These are phyloP conservation scores for Mungos mungo DNA, from an alignment of 2,113 vertebrate species.

Conservation along the genomic window DNA sequence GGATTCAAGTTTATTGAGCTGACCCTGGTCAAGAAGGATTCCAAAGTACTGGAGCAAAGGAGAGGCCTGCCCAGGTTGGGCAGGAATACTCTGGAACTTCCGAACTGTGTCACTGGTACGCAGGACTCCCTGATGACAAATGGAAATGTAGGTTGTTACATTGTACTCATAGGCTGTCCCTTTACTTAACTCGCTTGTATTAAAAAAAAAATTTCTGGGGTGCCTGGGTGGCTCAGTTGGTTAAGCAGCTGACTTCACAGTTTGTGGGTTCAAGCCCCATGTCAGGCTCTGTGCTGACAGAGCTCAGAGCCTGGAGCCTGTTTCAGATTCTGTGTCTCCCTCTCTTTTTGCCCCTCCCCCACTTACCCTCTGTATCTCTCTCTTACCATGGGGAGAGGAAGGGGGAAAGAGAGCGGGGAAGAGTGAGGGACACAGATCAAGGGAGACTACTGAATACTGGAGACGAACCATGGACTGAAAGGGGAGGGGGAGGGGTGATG, in stretches of 20 bases:
- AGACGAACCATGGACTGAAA: too few species aligned
- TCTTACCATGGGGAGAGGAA: too few species aligned
- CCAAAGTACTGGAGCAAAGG: slow-evolving; percentile 95
- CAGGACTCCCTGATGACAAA: slow-evolving; percentile 88
- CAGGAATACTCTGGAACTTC: slow-evolving; percentile 93
- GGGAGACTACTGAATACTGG: too few species aligned
- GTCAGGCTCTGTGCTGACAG: background rate
- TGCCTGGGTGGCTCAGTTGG: background rate
- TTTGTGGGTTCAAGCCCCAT: background rate
- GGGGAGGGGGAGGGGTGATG: too few species aligned
- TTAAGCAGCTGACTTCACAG: background rate
- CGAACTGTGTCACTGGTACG: slow-evolving; percentile 93
- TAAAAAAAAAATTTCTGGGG: background rate
- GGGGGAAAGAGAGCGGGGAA: too few species aligned
- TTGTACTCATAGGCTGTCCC: too few species aligned
- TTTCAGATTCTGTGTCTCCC: too few species aligned
- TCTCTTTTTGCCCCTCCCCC: too few species aligned
- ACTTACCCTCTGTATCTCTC: too few species aligned
- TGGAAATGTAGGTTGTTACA: background rate
- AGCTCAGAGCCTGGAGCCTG: background rate
- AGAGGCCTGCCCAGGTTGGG: slow-evolving; percentile 93
- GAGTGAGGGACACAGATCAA: too few species aligned
- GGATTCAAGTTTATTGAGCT: slow-evolving; percentile 95
- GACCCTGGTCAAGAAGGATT: slow-evolving; percentile 94
- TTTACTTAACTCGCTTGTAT: background rate